Evolutionary conservation across 2,888 invertebrate species (phyloP), one percentile per base, ranked within the genome.

Genomic region (Agrochola litura): DNA sequence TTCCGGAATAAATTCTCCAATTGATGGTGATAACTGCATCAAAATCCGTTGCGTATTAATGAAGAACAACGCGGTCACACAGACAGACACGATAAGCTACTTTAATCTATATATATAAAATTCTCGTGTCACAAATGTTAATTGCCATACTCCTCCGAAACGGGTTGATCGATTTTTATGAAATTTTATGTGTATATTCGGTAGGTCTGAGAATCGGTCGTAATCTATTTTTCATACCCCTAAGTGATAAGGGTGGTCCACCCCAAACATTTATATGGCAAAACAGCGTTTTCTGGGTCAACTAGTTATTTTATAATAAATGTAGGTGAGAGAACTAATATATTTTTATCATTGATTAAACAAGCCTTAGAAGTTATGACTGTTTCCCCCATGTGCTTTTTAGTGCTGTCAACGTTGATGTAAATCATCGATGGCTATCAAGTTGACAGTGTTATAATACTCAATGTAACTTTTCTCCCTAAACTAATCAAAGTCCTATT

Each of bases 401-500:
- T 1, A 54, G 52, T 22, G 22, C 22, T 3, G 9, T 54, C 30
- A 30, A 30, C 30, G 2, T 30, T 30, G 30, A 30, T 30, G 30
- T 30, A 30, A 30, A 30, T 30, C 30, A 30, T 30, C 30, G 30
- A 30, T 30, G 30, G 22, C 9, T 3, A 3, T 54, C 54, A n/a
- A 56, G 56, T n/a, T 10, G n/a, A 56, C n/a, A n/a, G 56, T n/a
- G 56, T n/a, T n/a, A 63, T 63, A n/a, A 61, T 63, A 64, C 64
- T n/a, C 8, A 41, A 63, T 41, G 12, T 19, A 37, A 43, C 41
- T 73, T 56, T 37, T 37, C 37, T 37, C 37, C 30, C 37, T 37
- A 37, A 37, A 37, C 37, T 37, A 37, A 37, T 37, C 37, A 5
- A 37, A 37, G 37, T 37, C 37, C 37, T 37, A 37, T 37, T 4